Base-by-base conservation (phyloP, 2,797 vertebrate species). In the Poeciliopsis infans region DNA sequence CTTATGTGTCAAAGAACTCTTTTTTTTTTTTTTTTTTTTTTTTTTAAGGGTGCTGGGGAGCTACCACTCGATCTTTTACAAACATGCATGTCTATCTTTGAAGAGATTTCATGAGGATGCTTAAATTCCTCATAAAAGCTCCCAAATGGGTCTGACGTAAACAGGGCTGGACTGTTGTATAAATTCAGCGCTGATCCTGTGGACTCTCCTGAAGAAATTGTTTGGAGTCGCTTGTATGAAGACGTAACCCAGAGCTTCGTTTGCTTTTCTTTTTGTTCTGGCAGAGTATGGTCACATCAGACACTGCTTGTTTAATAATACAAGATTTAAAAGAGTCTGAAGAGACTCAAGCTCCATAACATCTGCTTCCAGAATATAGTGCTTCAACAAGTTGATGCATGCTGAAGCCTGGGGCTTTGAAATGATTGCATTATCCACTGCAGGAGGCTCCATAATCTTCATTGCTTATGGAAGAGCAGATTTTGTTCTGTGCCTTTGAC, bases 401-500 rank as follows among this genome's bases (percentile, higher is more conserved):
- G 91, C 82, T 55, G 79, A 33, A 31, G 90, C 93, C 86, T n/a
- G 39, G 70, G 87, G 91, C 87, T 79, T 85, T 80, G 83, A 86
- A 87, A 82, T 89, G 88, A 94, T 89, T 91, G 88, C 91, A 91
- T 95, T 95, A 92, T 92, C 78, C 89, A 82, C 88, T 91, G 89
- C 88, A 82, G 93, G 87, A 93, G 89, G 91, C 91, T 86, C 93
- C 83, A 89, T 92, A 92, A 92, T 90, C 85, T 90, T 91, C 89
- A 82, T 86, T 89, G 93, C 89, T 88, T 84, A 84, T 92, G 87
- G 88, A 94, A 92, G 82, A 90, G 92, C 89, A 86, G 81, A 91
- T 93, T 70, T 93, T 91, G 89, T 93, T 93, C 91, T 88, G 86
- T 83, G 91, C 85, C 87, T 95, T 94, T 94, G 92, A 95, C 93